Base-by-base conservation (phyloP, 64 coral and sea anemone species). In the Stylophora pistillata region DNA sequence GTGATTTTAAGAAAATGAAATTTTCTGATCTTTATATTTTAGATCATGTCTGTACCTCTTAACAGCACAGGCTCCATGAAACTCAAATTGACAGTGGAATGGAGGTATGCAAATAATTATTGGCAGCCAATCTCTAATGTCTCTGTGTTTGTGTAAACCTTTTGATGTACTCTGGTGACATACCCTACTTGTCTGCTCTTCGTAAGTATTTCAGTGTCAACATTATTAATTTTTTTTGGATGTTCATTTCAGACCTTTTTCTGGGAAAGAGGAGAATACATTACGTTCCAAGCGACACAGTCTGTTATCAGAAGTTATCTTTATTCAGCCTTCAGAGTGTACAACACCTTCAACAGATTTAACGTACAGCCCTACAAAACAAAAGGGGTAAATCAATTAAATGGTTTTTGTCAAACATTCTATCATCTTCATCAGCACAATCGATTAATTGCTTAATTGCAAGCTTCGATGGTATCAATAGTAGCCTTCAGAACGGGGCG, bases 31-130 rank as follows among this genome's bases (percentile, higher is more conserved):
- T 74, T 21, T 58, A 34, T 79, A 62, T 66, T 63, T 26, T 74
- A 96, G 94, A 90, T 84, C 29, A 74, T 96, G 71, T 88, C 91
- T 30, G 94, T 96, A 28, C 94, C 94, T 56, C 68, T 96, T n/a
- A 96, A 96, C 76, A 96, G 94, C 74, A 96, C 91, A 37, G 94
- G 94, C 34, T 96, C 94, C 11, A 86, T 96, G 58, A 96, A 96
- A 78, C 82, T 96, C 23, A 85, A 93, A 37, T 65, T 96, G 15
- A 87, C 91, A 14, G 75, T 96, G 28, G 94, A 96, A 66, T 96
- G 94, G 94, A 93, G 94, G 94, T 96, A 53, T 41, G 91, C 87
- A 11, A 21, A 65, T 10, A n/a, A n/a, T 37, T 60, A 83, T 33
- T 20, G 9, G 9, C 3, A 47, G 37, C 37, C 37, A 47, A 47